Evolutionary conservation across 2,797 vertebrate genomes (phyloP).

Genomic region (Arctocebus calabarensis): DNA sequence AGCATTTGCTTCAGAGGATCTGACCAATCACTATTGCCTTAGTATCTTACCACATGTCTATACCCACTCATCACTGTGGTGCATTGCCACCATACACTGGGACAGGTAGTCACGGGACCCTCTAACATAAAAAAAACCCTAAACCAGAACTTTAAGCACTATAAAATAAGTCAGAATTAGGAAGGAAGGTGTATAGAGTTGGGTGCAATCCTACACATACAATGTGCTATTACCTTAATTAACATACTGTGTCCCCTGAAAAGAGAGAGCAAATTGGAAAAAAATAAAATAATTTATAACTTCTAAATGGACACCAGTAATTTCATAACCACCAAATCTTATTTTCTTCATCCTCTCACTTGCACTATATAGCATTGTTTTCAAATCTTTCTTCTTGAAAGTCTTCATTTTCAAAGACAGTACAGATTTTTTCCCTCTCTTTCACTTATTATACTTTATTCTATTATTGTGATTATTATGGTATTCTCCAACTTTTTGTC

Average conservation of each 20-base stretch:
- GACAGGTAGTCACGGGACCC: neutral
- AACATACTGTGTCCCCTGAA: neutral
- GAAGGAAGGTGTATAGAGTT: neutral
- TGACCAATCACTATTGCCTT: neutral
- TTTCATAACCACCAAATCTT: neutral
- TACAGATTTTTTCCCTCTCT: neutral
- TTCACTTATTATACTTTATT: neutral
- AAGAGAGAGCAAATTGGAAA: neutral
- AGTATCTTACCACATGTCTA: neutral
- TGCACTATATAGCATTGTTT: neutral
- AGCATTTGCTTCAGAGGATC: neutral
- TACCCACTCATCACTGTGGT: neutral
- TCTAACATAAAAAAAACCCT: neutral
- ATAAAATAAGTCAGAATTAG: neutral
- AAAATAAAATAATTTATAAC: neutral
- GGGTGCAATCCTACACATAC: neutral
- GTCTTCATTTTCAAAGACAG: neutral
- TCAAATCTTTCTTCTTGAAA: neutral
- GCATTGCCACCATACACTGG: fast-evolving
- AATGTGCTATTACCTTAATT: neutral
- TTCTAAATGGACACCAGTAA: neutral
- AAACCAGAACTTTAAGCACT: neutral
- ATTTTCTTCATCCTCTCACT: neutral
- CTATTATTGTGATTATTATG: neutral
- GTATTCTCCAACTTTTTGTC: neutral